Conservation (phyloP, 2,797 vertebrate species). For the Gambelia wislizenii region DNA sequence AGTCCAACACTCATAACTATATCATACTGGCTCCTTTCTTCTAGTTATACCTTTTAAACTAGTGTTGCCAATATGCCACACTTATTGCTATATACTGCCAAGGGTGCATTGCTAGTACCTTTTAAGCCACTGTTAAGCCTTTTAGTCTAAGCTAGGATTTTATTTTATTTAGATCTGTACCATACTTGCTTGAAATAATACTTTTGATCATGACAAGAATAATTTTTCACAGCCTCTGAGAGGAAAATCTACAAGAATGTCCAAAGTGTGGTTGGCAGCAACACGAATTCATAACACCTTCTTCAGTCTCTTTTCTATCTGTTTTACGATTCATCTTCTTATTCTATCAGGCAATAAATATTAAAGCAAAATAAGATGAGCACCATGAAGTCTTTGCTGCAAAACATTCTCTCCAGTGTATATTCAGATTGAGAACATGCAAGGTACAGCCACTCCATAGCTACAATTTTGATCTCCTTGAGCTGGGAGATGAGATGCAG, state of each 20-base stretch:
- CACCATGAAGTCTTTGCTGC: background rate
- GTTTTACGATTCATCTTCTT: slow-evolving; percentile 41
- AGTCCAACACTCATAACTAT: no score
- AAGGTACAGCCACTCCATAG: slow-evolving; percentile 17
- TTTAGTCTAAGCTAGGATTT: background rate
- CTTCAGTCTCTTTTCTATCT: slow-evolving; percentile 36
- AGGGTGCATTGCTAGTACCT: background rate
- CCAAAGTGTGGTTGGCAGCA: background rate
- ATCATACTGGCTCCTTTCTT: no score
- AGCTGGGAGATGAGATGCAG: slow-evolving; percentile 24
- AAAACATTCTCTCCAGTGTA: slow-evolving; percentile 43
- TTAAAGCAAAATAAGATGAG: slow-evolving; percentile 28
- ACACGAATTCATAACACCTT: slow-evolving; percentile 7
- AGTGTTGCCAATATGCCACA: background rate
- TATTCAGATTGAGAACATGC: background rate
- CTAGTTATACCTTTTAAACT: background rate
- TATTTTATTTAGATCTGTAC: background rate
- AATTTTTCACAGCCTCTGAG: background rate
- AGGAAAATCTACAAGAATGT: background rate
- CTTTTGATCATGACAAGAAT: slow-evolving; percentile 5
- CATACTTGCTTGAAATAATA: background rate
- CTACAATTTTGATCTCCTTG: slow-evolving; percentile 26
- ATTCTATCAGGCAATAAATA: slow-evolving; percentile 35
- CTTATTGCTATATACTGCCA: background rate
- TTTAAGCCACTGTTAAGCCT: slow-evolving; percentile 1